A percentile compares a stretch with the other conserved stretches of the same genome.
These are phyloP conservation scores for Tichodroma muraria DNA, from an alignment of 2,113 vertebrate species.

Conservation along the genomic window DNA sequence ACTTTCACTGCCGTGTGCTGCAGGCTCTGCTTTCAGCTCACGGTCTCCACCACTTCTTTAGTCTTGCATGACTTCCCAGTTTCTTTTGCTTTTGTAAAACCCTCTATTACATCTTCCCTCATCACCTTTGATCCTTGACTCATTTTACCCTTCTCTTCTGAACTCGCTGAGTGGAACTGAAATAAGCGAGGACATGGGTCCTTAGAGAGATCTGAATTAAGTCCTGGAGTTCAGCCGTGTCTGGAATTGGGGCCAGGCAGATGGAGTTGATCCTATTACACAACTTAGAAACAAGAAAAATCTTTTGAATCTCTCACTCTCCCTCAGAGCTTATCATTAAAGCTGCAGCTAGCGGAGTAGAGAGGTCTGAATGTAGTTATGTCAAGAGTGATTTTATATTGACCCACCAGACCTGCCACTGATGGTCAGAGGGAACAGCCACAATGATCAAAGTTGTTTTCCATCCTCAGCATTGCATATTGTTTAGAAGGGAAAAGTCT, in stretches of 20 bases:
- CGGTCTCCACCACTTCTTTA: not conserved
- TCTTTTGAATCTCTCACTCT: not conserved
- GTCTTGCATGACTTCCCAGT: not conserved
- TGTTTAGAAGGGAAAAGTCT: not conserved
- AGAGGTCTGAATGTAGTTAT: not conserved
- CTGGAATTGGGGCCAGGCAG: constrained; percentile 26
- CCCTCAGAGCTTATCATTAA: not conserved
- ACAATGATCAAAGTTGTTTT: not conserved
- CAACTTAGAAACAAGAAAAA: not conserved
- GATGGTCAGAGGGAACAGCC: not conserved
- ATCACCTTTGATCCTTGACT: constrained; percentile 42
- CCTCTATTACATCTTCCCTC: not conserved
- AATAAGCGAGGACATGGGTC: not conserved
- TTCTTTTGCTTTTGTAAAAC: not conserved
- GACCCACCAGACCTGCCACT: not conserved
- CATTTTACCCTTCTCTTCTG: not conserved
- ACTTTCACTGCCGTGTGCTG: not conserved
- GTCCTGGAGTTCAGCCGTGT: not conserved
- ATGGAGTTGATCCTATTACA: constrained; percentile 4
- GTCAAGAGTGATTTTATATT: not conserved
- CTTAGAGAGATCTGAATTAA: constrained; percentile 16
- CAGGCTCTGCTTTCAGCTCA: not conserved
- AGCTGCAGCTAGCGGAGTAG: not conserved
- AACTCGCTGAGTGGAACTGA: constrained; percentile 8
- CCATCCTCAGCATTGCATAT: not conserved